Evolutionary conservation across 2,888 invertebrate species (phyloP).

Genomic region (Clusia tigrina): DNA sequence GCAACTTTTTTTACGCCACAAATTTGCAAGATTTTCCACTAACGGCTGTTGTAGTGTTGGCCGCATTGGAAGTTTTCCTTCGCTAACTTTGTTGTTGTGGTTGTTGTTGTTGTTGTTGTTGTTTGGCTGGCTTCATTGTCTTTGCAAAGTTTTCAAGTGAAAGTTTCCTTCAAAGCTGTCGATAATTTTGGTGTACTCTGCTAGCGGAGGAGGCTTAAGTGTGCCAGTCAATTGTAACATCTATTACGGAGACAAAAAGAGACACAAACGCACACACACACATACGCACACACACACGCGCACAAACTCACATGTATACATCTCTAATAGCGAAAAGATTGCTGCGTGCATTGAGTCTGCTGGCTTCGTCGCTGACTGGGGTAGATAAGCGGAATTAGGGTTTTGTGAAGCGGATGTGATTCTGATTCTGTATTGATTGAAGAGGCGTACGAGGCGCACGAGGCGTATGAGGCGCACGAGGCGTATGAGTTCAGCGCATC

Average conservation of each 20-base stretch:
- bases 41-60: too few relatives aligned
- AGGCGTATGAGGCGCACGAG: too few relatives aligned
- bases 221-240: neutral
- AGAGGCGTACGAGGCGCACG: neutral
- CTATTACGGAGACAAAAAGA: neutral
- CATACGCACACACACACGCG: too few relatives aligned
- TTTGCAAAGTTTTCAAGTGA: constrained; percentile 22
- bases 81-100: constrained; percentile 20
- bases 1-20: too few relatives aligned
- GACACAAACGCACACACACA: neutral
- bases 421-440: constrained; percentile 2
- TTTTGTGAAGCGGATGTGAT: constrained; percentile 4
- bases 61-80: constrained; percentile 25
- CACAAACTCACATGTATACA: too few relatives aligned
- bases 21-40: too few relatives aligned
- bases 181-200: too few relatives aligned
- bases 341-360: neutral
- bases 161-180: too few relatives aligned
- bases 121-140: constrained; percentile 4
- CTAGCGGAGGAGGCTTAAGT: too few relatives aligned
- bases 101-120: constrained; percentile 14
- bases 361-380: too few relatives aligned
- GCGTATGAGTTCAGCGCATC: too few relatives aligned
- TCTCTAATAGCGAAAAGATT: neutral
- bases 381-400: constrained; percentile 2